Percentiles rank a stretch among this genome's conserved stretches.
Evolutionary conservation across 2,888 invertebrate genomes (phyloP).

Genomic region (Nomada hirtipes): DNA sequence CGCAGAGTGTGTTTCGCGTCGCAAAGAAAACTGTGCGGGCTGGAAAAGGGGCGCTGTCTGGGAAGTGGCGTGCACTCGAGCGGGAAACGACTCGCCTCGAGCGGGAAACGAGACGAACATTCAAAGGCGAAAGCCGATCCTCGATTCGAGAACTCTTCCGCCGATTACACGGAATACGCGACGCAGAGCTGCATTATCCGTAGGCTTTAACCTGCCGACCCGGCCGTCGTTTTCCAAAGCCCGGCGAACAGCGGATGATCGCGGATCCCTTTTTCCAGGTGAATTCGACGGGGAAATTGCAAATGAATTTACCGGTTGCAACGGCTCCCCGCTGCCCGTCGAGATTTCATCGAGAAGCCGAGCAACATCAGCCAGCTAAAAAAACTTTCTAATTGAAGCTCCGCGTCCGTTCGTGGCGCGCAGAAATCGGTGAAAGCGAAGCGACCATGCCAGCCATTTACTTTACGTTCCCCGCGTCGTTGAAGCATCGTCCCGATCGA

Average conservation of each 20-base stretch:
- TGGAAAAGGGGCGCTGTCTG: not conserved
- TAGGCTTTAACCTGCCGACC: constrained; percentile 56
- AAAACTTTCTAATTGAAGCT: not conserved
- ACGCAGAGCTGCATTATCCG: constrained; percentile 40
- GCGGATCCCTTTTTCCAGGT: not conserved
- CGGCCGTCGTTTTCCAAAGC: not conserved
- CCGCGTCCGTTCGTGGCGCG: not conserved
- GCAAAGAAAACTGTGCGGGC: not conserved
- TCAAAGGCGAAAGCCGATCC: constrained; percentile 16
- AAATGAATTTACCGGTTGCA: not conserved
- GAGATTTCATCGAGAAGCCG: not conserved
- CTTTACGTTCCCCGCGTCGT: not conserved
- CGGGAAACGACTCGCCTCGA: not conserved
- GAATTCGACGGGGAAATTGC: constrained; percentile 15
- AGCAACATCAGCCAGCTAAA: not conserved
- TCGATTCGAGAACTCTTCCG: constrained; percentile 43
- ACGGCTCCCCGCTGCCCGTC: not conserved
- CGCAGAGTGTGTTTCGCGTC: not conserved
- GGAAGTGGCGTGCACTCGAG: constrained; percentile 4
- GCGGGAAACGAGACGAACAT: not conserved
- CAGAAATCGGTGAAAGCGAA: not conserved
- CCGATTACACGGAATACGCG: constrained; percentile 44
- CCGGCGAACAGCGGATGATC: not conserved
- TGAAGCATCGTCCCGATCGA: too few species aligned
- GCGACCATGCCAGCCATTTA: constrained; percentile 1